Evolutionary conservation across 2,797 vertebrate genomes (phyloP), one percentile per base, ranked within the genome.

Genomic region (Tragopan temminckii): DNA sequence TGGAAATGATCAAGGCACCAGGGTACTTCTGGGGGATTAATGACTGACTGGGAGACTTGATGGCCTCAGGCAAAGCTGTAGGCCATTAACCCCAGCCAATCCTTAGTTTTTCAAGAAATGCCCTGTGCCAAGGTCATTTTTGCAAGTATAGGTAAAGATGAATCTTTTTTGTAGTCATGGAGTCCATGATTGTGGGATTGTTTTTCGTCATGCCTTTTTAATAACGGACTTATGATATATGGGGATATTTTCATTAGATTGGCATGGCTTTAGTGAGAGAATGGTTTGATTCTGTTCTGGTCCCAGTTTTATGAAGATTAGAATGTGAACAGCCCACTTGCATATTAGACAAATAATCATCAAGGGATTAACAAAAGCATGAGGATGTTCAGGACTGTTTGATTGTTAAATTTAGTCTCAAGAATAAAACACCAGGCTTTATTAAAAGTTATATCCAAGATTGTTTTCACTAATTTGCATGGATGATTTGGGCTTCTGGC

Each of bases 41-140:
- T 96, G 93, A 94, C 91, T 89, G 80, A 75, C 80, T 95, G 94
- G 88, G 85, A 97, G 63, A 91, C 55, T 93, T 81, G 84, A 92
- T 91, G 94, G 90, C 84, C 88, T 92, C 75, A 90, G 95, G 96
- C 96, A 96, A 97, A 97, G 96, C 88, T 97, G 91, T 90, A 96
- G 94, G 80, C 92, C 96, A 85, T 88, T 96, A 97, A 97, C 95
- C 85, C 76, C 69, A 96, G 63, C 62, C 86, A 89, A 53, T 95
- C 87, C 85, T 88, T 94, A 82, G 68, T 92, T 95, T 92, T 95
- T 70, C 90, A 96, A 91, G 94, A 96, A 94, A 76, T 92, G 63
- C 92, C 92, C 82, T 66, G 59, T 83, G 76, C 95, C 87, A 95
- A 95, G 82, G 93, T 87, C 82, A 93, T 84, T 95, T 95, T 79